Evolutionary conservation across 2,797 vertebrate genomes (phyloP).

Genomic region (Brotula barbata): DNA sequence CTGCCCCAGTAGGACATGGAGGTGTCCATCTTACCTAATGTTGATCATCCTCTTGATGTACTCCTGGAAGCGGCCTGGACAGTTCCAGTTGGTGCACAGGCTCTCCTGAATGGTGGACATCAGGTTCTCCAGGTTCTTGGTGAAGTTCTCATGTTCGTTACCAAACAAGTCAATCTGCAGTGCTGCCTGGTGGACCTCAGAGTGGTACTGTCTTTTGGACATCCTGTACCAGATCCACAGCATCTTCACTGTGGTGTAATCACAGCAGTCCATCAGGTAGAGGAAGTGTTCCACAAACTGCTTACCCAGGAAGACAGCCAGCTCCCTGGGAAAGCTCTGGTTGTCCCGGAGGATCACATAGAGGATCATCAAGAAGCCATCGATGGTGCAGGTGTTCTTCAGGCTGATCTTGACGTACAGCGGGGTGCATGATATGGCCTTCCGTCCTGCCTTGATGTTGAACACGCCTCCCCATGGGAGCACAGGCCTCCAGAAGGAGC

Average conservation of each 20-base stretch:
- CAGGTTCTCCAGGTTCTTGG: constrained; percentile 87
- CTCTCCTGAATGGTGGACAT: constrained; percentile 90
- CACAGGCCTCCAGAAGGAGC: constrained; percentile 90
- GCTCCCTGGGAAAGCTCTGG: constrained; percentile 83
- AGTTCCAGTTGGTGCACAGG: constrained; percentile 84
- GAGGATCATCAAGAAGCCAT: constrained; percentile 90
- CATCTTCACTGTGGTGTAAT: constrained; percentile 90
- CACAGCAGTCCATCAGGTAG: constrained; percentile 89
- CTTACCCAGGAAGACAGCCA: constrained; percentile 85
- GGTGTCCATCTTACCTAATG: constrained; percentile 78
- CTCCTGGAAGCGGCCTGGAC: constrained; percentile 82
- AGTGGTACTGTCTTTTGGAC: constrained; percentile 89
- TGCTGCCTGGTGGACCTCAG: constrained; percentile 82
- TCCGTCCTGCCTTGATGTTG: constrained; percentile 86
- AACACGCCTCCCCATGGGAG: constrained; percentile 91
- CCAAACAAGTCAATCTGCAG: constrained; percentile 90
- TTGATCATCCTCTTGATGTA: constrained; percentile 82
- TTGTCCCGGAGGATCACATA: constrained; percentile 91
- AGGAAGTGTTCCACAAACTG: constrained; percentile 89
- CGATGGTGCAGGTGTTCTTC: constrained; percentile 92
- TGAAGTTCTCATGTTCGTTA: constrained; percentile 93
- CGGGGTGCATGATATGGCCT: constrained; percentile 88
- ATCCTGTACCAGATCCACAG: constrained; percentile 93
- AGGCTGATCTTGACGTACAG: constrained; percentile 88
- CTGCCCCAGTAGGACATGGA: too few relatives aligned